Evolutionary conservation across 2,888 invertebrate species (phyloP), one percentile per base, ranked within the genome.

Genomic region (Hybos culiciformis): DNA sequence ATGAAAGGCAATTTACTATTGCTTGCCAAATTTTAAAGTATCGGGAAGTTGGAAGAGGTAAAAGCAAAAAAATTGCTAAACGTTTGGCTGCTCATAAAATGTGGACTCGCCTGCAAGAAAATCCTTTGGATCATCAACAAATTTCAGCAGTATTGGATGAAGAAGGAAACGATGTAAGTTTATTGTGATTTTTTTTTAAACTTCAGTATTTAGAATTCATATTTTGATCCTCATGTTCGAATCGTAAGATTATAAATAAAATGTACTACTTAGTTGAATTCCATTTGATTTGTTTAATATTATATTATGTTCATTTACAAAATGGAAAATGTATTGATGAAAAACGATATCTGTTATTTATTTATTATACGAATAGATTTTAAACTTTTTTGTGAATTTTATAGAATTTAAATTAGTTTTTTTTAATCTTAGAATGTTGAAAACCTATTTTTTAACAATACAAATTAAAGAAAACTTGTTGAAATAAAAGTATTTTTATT

Each of bases 11-110:
- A 53, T 97, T 96, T 61, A 87, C 92, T 0, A 91, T 94, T 56
- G 80, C 85, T 4, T 94, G 96, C 61, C 81, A 81, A 42, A 82
- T 94, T 53, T 72, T 88, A 52, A 88, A 85, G 55, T 81, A 83
- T 54, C 78, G 80, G 20, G 91, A 93, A 67, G 71, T 81, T 29
- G 88, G 90, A 39, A 81, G 80, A 31, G 94, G 93, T 14, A 91
- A 93, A 60, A 93, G 92, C 41, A 97, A 97, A 72, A 96, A 96
- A 65, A 72, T 92, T 40, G 94, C 96, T 4, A 97, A 97, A 67
- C 75, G 94, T n/a, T 80, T 87, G 62, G 94, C 96, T 1, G 96
- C 96, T 3, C 83, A 87, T 60, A 85, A 87, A 63, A 92, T 96
- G 92, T 85, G 84, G 83, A 81, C 82, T 52, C 74, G 78, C 31